Conservation (phyloP, 2,888 invertebrate genomes). For the Cerastoderma edule region DNA sequence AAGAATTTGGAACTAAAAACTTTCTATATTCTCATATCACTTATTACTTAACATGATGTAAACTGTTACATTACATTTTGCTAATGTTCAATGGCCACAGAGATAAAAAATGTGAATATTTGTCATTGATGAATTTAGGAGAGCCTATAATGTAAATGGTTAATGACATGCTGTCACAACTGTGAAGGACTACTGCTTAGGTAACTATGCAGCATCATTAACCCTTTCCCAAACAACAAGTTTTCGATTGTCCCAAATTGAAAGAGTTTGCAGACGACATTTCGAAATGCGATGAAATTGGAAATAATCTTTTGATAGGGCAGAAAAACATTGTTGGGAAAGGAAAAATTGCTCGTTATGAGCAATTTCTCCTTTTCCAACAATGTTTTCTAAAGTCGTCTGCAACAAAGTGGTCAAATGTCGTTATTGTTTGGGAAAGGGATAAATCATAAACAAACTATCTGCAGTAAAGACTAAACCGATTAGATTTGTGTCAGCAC, state of each 20-base stretch:
- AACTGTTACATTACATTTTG: too few species aligned
- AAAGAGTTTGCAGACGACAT: background rate
- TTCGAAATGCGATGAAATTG: background rate
- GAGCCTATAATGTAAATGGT: too few species aligned
- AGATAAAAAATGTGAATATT: too few species aligned
- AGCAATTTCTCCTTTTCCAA: constrained; percentile 10
- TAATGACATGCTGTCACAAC: background rate
- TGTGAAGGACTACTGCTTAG: background rate
- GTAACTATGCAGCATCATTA: background rate
- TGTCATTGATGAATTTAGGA: too few species aligned
- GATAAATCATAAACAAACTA: background rate
- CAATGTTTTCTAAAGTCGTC: background rate
- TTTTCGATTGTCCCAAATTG: background rate
- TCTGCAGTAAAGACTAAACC: background rate
- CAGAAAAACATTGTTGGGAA: background rate
- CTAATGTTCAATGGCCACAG: too few species aligned
- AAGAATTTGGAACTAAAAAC: too few species aligned
- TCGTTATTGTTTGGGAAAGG: background rate
- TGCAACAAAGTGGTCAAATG: background rate
- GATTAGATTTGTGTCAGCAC: background rate
- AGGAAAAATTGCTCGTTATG: constrained; percentile 1
- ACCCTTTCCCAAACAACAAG: background rate
- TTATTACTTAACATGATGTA: too few species aligned
- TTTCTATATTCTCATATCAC: too few species aligned
- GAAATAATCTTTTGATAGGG: background rate